Evolutionary conservation across 2,888 invertebrate species (phyloP).

Genomic region (Nomada flava): DNA sequence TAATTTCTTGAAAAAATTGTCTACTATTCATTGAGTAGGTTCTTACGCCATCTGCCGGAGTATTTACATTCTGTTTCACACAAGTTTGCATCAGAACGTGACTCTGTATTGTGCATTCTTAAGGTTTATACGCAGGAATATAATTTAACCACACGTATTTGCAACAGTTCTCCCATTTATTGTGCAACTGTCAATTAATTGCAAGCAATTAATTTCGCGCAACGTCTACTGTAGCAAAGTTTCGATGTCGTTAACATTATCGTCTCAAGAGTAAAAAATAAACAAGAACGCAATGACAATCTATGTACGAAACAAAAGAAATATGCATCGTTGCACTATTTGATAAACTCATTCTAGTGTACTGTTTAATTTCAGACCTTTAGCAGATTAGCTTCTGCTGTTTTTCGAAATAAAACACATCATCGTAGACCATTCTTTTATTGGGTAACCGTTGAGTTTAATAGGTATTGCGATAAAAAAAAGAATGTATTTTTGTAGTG

Average conservation of each 20-base stretch:
- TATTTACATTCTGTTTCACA: background rate
- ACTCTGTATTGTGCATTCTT: too few species aligned
- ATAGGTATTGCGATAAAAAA: conserved; percentile 65
- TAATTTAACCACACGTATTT: background rate
- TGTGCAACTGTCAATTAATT: background rate
- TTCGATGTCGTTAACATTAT: background rate
- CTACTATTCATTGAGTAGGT: background rate
- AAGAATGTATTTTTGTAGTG: background rate
- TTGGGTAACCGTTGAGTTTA: conserved; percentile 74
- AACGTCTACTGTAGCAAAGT: too few species aligned
- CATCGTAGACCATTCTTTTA: conserved; percentile 68
- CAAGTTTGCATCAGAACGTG: background rate
- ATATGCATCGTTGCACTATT: background rate
- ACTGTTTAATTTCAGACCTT: conserved; percentile 47
- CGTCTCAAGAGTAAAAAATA: background rate
- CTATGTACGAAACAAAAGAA: conserved; percentile 43
- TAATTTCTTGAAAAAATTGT: background rate
- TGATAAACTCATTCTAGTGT: background rate
- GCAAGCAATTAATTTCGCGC: background rate
- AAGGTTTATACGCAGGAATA: background rate
- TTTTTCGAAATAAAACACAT: conserved; percentile 4
- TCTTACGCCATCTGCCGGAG: conserved; percentile 1
- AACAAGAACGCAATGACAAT: conserved; percentile 25
- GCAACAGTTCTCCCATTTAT: background rate
- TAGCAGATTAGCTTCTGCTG: conserved; percentile 12